A percentile compares a stretch with the other conserved stretches of the same genome.
phyloP scores from a whole-genome alignment of 2,113 vertebrate genomes.

The Pteruthius melanotis region DNA sequence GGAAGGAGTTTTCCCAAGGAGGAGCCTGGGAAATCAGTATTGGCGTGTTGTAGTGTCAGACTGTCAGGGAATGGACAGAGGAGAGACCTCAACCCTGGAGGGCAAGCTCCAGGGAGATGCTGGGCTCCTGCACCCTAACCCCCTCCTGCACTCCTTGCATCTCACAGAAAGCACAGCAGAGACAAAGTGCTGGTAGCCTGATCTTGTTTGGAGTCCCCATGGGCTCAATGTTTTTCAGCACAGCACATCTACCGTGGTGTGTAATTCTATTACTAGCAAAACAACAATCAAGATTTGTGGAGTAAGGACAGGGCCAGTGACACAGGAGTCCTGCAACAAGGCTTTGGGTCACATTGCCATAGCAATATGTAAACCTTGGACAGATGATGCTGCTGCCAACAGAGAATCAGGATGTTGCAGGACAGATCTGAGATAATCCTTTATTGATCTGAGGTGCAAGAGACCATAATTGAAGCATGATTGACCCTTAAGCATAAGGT shows the following conservation, averaged over 20 bases:
- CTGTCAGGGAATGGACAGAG: background rate
- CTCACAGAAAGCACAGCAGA: background rate
- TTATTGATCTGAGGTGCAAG: background rate
- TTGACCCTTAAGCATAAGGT: background rate
- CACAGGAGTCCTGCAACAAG: background rate
- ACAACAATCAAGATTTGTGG: background rate
- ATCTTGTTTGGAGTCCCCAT: background rate
- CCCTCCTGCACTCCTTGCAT: background rate
- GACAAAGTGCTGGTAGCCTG: background rate
- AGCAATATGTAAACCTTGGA: background rate
- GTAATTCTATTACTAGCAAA: background rate
- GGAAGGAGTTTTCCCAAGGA: background rate
- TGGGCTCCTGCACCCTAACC: background rate
- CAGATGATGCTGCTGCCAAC: background rate
- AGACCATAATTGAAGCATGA: background rate
- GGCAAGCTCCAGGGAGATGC: fast-evolving
- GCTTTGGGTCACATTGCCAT: background rate
- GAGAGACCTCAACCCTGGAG: background rate
- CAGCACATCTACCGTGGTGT: background rate
- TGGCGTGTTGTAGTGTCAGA: background rate
- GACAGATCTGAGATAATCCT: background rate
- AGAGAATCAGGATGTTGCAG: background rate
- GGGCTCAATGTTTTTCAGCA: background rate
- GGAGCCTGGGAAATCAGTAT: background rate
- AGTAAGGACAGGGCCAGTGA: background rate